Evolutionary conservation across 2,113 vertebrate species (phyloP), one percentile per base, ranked within the genome.

Genomic region (Polypterus bichir): DNA sequence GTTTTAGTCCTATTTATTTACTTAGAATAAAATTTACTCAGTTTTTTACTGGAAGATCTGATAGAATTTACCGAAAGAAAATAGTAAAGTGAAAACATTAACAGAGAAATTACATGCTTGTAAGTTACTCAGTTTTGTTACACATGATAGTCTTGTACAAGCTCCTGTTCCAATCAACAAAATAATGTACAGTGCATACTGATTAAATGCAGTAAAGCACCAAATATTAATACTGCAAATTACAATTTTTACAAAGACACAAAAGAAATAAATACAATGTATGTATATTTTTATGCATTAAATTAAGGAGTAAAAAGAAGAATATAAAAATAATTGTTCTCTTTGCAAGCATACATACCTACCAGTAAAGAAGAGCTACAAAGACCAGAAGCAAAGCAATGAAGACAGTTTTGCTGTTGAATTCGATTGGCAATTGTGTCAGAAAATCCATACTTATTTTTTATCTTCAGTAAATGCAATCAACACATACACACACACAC

Each of bases 301-400:
- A 7, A 52, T 3, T 10, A 52, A 52, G 3, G 51, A 27, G 27
- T 27, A 27, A 27, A 27, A 27, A 27, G 27, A 27, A 27, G 27
- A 27, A 27, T 27, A 27, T 27, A 27, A 27, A 27, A 27, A 27
- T 27, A 27, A 27, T 27, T 27, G 27, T 2, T 27, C 27, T 27
- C 27, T 1, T 27, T 27, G 27, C 27, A 27, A 27, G 27, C 27
- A 27, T 27, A 27, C 27, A 27, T 27, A 85, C 89, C 89, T 76
- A 96, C 92, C 92, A 90, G 63, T 77, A 92, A 5, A 96, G 83
- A 63, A 96, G 84, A 60, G 72, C 73, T 49, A 91, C 11, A 64
- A 91, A 81, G 59, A 86, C 55, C 0, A 64, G 46, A 3, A 80
- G 64, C 67, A 95, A 76, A 59, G 80, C 69, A 69, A 91, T 7